Percentiles rank a stretch among this genome's conserved stretches.
phyloP scores from a whole-genome alignment of 2,888 invertebrate species.

The Eurytoma adleriae region DNA sequence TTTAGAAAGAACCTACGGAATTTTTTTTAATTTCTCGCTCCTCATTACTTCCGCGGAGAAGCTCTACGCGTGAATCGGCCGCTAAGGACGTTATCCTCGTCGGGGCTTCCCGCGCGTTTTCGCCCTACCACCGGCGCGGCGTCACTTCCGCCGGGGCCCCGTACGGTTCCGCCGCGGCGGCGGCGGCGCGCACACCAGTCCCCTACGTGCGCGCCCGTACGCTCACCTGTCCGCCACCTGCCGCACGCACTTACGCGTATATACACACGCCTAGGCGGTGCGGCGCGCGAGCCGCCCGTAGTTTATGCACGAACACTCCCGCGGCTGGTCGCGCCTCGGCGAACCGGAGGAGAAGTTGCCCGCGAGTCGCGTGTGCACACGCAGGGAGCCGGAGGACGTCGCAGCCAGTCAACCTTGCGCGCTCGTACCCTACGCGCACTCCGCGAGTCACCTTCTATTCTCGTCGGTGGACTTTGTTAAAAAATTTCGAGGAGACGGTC shows the following conservation, averaged over 20 bases:
- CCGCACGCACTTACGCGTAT: slow-evolving; percentile 51
- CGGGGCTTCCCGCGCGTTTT: background rate
- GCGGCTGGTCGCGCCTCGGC: slow-evolving; percentile 1
- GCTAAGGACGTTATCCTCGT: no score
- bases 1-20: no score
- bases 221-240: slow-evolving; percentile 70
- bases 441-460: background rate
- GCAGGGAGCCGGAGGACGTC: background rate
- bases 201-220: slow-evolving; percentile 58
- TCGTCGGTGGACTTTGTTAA: no score
- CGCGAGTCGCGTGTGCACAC: slow-evolving; percentile 1
- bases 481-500: no score
- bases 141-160: slow-evolving; percentile 62
- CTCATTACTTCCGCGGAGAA: no score
- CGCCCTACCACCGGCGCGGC: background rate
- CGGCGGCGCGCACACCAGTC: slow-evolving; percentile 3
- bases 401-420: slow-evolving; percentile 20
- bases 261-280: slow-evolving; percentile 42
- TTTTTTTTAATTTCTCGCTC: no score
- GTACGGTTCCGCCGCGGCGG: slow-evolving; percentile 46
- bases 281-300: no score
- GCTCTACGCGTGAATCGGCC: no score
- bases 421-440: background rate
- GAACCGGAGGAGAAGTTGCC: background rate
- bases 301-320: background rate